Evolutionary conservation across 1,140 invertebrate species (phyloP).

Genomic region (Carposina sasakii): DNA sequence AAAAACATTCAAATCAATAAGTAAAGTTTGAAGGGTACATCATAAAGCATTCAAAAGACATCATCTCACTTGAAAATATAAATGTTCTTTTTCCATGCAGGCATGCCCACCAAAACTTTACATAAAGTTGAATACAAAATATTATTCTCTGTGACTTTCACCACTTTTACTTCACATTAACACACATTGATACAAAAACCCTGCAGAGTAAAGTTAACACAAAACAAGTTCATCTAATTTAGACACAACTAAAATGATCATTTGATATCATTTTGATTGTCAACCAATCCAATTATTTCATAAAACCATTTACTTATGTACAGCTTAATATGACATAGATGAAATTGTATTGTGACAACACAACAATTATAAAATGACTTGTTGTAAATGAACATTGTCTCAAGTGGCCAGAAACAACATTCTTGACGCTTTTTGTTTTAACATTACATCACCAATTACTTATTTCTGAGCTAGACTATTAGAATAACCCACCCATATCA

Average conservation of each 20-base stretch:
- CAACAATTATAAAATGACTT: conserved; percentile 40
- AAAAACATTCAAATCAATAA: too few species aligned
- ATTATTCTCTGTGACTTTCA: conserved; percentile 26
- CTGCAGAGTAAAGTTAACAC: too few species aligned
- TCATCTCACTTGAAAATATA: conserved; percentile 24
- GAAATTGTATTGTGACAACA: conserved; percentile 24
- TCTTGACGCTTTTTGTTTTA: conserved; percentile 34
- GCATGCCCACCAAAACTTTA: conserved; percentile 10
- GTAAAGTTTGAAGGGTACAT: too few species aligned
- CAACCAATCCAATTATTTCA: too few species aligned
- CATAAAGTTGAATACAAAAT: neutral
- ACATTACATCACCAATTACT: conserved; percentile 21
- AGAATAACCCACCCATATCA: conserved; percentile 48
- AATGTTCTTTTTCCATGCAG: conserved; percentile 6
- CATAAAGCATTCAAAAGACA: too few species aligned
- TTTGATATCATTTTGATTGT: too few species aligned
- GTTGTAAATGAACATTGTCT: conserved; percentile 41
- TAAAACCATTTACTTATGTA: too few species aligned
- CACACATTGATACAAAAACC: too few species aligned
- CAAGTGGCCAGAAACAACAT: conserved; percentile 60
- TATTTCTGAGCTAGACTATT: conserved; percentile 55
- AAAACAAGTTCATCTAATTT: too few species aligned
- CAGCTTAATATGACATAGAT: conserved; percentile 1
- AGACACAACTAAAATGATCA: too few species aligned
- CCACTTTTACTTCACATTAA: conserved; percentile 30